Evolutionary conservation across 2,888 invertebrate species (phyloP), one percentile per base, ranked within the genome.

Genomic region (Agrochola lychnidis): DNA sequence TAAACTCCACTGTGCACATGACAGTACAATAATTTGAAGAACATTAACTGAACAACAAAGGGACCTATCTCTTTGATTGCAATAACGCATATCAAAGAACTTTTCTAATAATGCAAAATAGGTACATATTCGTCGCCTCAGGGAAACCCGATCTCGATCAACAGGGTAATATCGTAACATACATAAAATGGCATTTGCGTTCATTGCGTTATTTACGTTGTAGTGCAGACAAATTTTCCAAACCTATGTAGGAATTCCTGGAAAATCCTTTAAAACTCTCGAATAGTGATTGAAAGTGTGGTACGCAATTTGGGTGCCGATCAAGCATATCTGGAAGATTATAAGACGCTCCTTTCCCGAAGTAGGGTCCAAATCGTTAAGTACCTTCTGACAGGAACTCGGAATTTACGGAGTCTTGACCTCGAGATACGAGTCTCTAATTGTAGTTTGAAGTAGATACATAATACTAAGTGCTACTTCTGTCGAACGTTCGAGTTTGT

Each of bases 381-480:
- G 84, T 76, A 76, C 69, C 57, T 76, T 69, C 61, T 64, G 72
- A 73, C 77, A 79, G 71, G 70, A 78, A 72, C 69, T 78, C 73
- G 62, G 40, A 74, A 72, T 83, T 76, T 63, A 22, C 42, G 53
- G 68, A 78, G 66, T 73, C 72, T 86, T 83, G 79, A 73, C 74
- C 78, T 67, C 68, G 66, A 72, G 73, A 78, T 57, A 71, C 78
- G 83, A 70, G 74, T 70, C 62, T 66, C 59, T 70, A 80, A 76
- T 83, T 84, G 74, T 75, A 75, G 72, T 81, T 80, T 78, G 64
- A 81, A 80, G 57, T 74, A 68, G 62, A 63, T 22, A 68, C 16
- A 57, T 73, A 74, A 72, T 68, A 40, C 36, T 40, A 48, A 79
- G 70, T 67, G 68, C 76, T 59, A 40, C 79, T 66, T 64, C 63